Evolutionary conservation across 2,113 vertebrate species (phyloP).

Genomic region (Campylomormyrus tamandua): DNA sequence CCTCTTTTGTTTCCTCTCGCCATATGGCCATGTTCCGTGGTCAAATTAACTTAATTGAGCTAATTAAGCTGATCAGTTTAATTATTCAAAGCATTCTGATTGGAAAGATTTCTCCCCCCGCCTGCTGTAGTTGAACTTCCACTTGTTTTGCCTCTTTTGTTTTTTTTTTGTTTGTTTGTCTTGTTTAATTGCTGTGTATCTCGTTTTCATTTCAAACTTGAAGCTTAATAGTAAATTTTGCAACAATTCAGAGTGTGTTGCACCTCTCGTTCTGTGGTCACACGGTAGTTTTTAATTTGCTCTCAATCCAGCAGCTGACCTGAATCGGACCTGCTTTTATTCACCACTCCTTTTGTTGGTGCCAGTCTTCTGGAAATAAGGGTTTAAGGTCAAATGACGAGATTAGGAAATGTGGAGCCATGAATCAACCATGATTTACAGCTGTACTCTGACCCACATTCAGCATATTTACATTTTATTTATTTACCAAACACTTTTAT

Average conservation of each 20-base stretch:
- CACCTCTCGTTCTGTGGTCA: not conserved
- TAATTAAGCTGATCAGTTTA: constrained; percentile 61
- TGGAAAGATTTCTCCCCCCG: constrained; percentile 37
- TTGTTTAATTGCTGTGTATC: not conserved
- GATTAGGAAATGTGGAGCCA: not conserved
- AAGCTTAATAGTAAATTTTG: not conserved
- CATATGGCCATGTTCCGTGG: constrained; percentile 58
- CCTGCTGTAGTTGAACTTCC: constrained; percentile 4
- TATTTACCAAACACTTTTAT: not conserved
- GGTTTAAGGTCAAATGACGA: not conserved
- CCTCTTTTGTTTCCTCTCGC: constrained; percentile 56
- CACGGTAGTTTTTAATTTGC: not conserved
- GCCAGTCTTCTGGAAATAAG: not conserved
- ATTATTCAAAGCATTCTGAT: constrained; percentile 56
- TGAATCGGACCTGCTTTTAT: not conserved
- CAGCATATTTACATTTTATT: not conserved
- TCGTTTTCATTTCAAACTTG: not conserved
- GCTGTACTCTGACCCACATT: not conserved
- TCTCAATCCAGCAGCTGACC: not conserved
- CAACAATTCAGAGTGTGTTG: not conserved
- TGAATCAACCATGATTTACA: not conserved
- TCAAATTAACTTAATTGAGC: constrained; percentile 61
- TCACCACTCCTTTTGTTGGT: not conserved
- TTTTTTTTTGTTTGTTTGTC: not conserved
- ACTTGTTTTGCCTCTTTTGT: constrained; percentile 9